Evolutionary conservation across 2,888 invertebrate species (phyloP).

Genomic region (Drosophila demipolita): DNA sequence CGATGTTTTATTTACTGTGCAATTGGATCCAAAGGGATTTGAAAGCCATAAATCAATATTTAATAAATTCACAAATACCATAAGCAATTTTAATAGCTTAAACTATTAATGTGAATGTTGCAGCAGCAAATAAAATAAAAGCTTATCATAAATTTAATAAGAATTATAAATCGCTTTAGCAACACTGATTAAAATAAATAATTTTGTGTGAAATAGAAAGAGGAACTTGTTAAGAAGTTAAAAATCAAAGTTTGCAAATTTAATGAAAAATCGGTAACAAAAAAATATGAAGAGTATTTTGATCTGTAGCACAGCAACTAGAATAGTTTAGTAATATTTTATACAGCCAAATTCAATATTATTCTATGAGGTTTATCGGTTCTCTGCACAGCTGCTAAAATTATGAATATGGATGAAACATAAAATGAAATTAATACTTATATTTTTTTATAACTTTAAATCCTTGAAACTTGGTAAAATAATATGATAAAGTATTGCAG

Average conservation of each 20-base stretch:
- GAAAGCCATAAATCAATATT: constrained; percentile 29
- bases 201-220: background rate
- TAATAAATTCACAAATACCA: constrained; percentile 15
- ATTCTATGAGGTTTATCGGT: too few species aligned
- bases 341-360: too few species aligned
- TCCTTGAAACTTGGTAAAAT: too few species aligned
- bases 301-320: too few species aligned
- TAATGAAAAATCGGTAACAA: background rate
- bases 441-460: too few species aligned
- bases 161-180: background rate
- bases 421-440: too few species aligned
- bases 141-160: background rate
- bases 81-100: background rate
- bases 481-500: too few species aligned
- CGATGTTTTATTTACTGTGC: constrained; percentile 52
- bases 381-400: too few species aligned
- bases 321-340: too few species aligned
- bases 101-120: background rate
- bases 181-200: background rate
- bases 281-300: background rate
- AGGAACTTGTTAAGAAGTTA: background rate
- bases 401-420: too few species aligned
- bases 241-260: background rate
- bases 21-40: constrained; percentile 43
- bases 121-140: background rate